A percentile compares a stretch with the other conserved stretches of the same genome.
phyloP scores from a whole-genome alignment of 2,797 vertebrate species.

The Tokudaia muenninki region DNA sequence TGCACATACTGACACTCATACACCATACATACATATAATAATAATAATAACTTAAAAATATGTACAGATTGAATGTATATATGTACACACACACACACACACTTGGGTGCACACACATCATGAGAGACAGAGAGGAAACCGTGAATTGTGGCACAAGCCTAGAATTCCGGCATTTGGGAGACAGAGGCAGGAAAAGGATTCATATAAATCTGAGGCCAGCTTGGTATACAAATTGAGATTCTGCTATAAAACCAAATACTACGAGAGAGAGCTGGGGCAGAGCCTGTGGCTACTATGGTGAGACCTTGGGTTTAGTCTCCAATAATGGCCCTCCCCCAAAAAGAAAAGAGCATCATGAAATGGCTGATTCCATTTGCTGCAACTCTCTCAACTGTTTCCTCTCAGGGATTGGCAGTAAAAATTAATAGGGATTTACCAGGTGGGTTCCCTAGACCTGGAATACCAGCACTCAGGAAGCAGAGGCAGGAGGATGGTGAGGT shows the following conservation, averaged over 20 bases:
- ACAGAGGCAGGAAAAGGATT: background rate
- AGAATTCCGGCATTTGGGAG: background rate
- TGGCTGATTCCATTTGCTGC: conserved; percentile 36
- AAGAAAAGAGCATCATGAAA: background rate
- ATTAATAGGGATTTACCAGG: background rate
- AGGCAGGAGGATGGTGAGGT: background rate
- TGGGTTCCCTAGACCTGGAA: background rate
- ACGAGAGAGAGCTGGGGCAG: too few relatives aligned
- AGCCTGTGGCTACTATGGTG: background rate
- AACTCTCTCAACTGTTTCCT: conserved; percentile 55
- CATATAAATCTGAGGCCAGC: background rate
- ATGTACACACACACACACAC: too few relatives aligned
- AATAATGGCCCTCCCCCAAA: background rate
- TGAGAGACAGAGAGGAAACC: background rate
- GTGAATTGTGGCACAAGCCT: background rate
- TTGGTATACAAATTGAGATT: background rate
- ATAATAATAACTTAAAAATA: background rate
- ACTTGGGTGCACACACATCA: background rate
- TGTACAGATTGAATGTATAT: background rate
- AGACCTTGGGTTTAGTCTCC: background rate
- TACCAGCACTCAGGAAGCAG: background rate
- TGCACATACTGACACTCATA: background rate
- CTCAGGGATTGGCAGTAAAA: conserved; percentile 36
- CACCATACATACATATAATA: background rate
- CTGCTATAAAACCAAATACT: background rate